A percentile compares a stretch with the other conserved stretches of the same genome.
phyloP scores from a whole-genome alignment of 2,888 invertebrate species.

The Chalcis sispes region DNA sequence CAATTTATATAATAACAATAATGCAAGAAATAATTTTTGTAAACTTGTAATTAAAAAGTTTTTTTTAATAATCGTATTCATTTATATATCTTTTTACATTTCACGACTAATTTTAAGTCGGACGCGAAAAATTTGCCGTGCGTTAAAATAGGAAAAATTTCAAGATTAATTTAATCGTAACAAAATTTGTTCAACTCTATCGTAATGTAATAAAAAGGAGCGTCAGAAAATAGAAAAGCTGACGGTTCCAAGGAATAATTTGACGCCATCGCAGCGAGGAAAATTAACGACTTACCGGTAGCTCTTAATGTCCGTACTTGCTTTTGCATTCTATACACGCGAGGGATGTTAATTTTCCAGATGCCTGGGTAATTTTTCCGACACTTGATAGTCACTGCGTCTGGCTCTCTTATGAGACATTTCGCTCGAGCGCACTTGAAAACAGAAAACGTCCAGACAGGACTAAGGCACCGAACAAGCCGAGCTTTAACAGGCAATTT shows the following conservation, averaged over 20 bases:
- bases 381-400: slow-evolving; percentile 51
- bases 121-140: no score
- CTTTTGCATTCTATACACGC: slow-evolving; percentile 23
- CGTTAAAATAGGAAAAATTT: no score
- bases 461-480: background rate
- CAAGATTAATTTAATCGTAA: no score
- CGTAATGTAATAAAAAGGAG: background rate
- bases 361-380: slow-evolving; percentile 51
- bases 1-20: no score
- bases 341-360: slow-evolving; percentile 53
- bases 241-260: slow-evolving; percentile 29
- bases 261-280: slow-evolving; percentile 5
- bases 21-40: no score
- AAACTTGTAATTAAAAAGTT: no score
- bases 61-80: no score
- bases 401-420: slow-evolving; percentile 43
- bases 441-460: slow-evolving; percentile 15
- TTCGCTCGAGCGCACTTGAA: slow-evolving; percentile 40
- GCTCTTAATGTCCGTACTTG: slow-evolving; percentile 2
- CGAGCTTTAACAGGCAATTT: slow-evolving; percentile 16
- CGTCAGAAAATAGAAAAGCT: background rate
- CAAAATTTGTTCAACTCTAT: no score
- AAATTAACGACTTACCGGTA: slow-evolving; percentile 26
- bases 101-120: no score
- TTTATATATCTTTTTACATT: no score